A percentile compares a stretch with the other conserved stretches of the same genome.
phyloP scores from a whole-genome alignment of 2,797 vertebrate genomes.

The Eidolon dupreanum region DNA sequence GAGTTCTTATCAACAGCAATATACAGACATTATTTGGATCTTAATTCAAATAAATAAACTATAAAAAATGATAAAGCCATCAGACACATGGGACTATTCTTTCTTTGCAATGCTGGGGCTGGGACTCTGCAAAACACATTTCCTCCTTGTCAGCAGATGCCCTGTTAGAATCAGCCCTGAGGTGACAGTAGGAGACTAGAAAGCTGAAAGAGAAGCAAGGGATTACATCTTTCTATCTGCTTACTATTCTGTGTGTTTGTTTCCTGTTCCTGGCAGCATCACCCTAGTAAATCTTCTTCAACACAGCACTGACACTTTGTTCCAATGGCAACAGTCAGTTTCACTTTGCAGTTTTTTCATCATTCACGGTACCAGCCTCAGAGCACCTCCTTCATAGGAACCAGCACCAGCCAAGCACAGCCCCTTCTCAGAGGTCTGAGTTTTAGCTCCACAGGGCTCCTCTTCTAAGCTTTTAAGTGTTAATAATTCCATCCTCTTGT shows the following conservation, averaged over 20 bases:
- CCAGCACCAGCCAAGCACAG: background rate
- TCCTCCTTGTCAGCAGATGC: background rate
- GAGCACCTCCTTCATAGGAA: background rate
- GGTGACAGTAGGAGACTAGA: background rate
- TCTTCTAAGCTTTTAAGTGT: background rate
- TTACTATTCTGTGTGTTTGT: background rate
- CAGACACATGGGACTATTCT: background rate
- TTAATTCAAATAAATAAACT: background rate
- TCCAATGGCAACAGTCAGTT: background rate
- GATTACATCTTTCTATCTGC: background rate
- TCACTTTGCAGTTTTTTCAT: background rate
- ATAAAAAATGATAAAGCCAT: background rate
- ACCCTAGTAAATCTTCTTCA: background rate
- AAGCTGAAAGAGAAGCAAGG: background rate
- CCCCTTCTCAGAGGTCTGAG: background rate
- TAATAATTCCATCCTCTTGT: background rate
- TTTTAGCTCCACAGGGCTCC: background rate
- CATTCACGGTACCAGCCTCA: background rate
- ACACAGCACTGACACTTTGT: background rate
- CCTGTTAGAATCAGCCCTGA: background rate
- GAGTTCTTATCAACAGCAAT: background rate
- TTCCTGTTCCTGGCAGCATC: background rate
- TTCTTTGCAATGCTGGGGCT: background rate
- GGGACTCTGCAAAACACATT: background rate
- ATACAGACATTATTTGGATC: conserved; percentile 27